Base-by-base conservation (phyloP, 2,797 vertebrate genomes). In the Cyprinodon diabolis region DNA sequence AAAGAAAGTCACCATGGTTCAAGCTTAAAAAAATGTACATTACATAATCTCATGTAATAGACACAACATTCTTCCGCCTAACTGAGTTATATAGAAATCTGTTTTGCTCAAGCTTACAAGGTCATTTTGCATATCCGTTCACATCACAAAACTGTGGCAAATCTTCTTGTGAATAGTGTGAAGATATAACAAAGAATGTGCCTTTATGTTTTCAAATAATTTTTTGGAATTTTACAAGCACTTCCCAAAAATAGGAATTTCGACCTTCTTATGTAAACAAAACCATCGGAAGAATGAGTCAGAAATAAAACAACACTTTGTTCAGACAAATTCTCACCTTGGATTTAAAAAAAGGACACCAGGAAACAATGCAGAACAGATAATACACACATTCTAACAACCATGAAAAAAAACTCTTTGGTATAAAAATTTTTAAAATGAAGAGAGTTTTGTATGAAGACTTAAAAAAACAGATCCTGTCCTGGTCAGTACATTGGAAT, bases 401-500 rank as follows among this genome's bases (percentile, higher is more conserved):
- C 40, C 40, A 63, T 12, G 30, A 30, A 45, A 45, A n/a, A 14
- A 8, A n/a, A 11, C 2, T n/a, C 10, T 12, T 63, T 12, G 21
- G 2, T 13, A 12, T 7, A 45, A n/a, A 65, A 21, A 10, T 65
- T 40, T 45, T 45, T 65, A 45, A 45, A 65, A 65, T 23, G 19
- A 23, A 45, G 19, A 65, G 2, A 45, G 11, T 12, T 23, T 63
- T 4, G 0, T 52, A 52, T 21, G 49, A 17, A 19, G 14, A 62
- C 40, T 10, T n/a, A 6, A 21, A 63, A 63, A 21, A 63, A 21
- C 4, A 55, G 49, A 17, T 6, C 21, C 9, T 7, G 13, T 30
- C 6, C 25, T 48, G 25, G 2, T 43, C 40, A 5, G 4, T 63
- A 43, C 2, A 87, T 84, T 89, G 67, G 73, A 65, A 45, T 67